Evolutionary conservation across 2,797 vertebrate genomes (phyloP), one percentile per base, ranked within the genome.

Genomic region (Cynodonichthys magdalenae): DNA sequence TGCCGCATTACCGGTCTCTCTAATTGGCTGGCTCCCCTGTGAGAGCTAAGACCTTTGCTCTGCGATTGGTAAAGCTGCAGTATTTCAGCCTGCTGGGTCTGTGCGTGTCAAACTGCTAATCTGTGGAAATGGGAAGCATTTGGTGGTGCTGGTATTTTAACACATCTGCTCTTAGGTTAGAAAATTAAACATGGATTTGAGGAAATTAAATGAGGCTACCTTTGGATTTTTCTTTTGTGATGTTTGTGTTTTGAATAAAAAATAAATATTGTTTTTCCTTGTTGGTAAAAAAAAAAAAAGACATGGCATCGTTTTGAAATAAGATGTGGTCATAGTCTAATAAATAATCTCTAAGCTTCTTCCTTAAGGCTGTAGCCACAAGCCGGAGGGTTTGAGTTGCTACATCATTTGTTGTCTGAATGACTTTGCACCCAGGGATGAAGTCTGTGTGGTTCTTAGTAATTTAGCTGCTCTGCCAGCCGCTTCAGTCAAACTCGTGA

Each of bases 331-430:
- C 52, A 59, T 68, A 36, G 66, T 64, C 56, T 75, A 65, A 75
- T 75, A 62, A 78, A 80, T 67, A 47, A 68, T 72, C 72, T 69
- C 6, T 10, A 17, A 46, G 63, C 31, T 59, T 29, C 55, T 60
- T 73, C 49, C 47, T 63, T 36, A 17, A 69, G 52, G 59, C 71
- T 46, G 42, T n/a, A 53, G 51, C 58, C 66, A 53, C 69, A 31
- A 84, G 66, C 50, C 31, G 68, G 77, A n/a, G 79, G 79, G 52
- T 76, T 77, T 55, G 67, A 79, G 67, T 75, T 86, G 85, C 75
- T 77, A 51, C 73, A 87, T 83, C 74, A 83, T 88, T 87, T 85
- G 75, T 89, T 86, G 82, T 81, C 59, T 63, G 63, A 81, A 54
- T 70, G 63, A 81, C 79, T 77, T 78, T 77, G 59, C 74, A 84